Evolutionary conservation across 2,888 invertebrate species (phyloP).

Genomic region (Petrolisthes cinctipes): DNA sequence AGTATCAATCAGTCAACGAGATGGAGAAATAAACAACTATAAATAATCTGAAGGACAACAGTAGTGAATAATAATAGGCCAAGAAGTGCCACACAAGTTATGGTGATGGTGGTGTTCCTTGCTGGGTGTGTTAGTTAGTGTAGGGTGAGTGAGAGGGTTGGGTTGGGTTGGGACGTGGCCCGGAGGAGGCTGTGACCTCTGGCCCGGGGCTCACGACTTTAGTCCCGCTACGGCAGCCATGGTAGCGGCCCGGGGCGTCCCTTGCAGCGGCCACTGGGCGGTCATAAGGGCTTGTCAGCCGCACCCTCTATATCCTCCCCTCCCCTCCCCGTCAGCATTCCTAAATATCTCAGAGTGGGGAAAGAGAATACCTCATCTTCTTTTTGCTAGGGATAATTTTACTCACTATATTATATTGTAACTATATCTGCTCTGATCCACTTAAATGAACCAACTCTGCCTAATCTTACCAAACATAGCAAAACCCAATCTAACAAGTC

Average conservation of each 20-base stretch:
- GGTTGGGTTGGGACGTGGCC: conserved; percentile 23
- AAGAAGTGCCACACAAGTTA: neutral
- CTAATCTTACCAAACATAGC: too few species aligned
- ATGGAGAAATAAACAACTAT: too few species aligned
- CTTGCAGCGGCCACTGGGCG: conserved; percentile 48
- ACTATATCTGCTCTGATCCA: too few species aligned
- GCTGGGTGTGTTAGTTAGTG: neutral
- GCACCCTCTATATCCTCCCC: conserved; percentile 5
- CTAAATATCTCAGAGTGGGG: too few species aligned
- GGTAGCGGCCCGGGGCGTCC: conserved; percentile 37
- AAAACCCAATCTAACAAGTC: too few species aligned
- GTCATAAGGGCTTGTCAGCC: conserved; percentile 37
- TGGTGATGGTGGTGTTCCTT: neutral
- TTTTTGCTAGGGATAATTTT: too few species aligned
- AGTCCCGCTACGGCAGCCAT: conserved; percentile 49
- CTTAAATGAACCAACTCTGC: too few species aligned
- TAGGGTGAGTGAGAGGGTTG: neutral
- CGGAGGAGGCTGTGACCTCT: conserved; percentile 43
- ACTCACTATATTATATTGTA: too few species aligned
- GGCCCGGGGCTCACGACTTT: conserved; percentile 44
- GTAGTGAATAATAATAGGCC: neutral
- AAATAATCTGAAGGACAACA: too few species aligned
- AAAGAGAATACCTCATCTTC: too few species aligned
- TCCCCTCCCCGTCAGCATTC: neutral
- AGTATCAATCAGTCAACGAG: too few species aligned